These are phyloP conservation scores for Drosophila orosa DNA, from an alignment of 1,140 invertebrate species.

Conservation along the genomic window DNA sequence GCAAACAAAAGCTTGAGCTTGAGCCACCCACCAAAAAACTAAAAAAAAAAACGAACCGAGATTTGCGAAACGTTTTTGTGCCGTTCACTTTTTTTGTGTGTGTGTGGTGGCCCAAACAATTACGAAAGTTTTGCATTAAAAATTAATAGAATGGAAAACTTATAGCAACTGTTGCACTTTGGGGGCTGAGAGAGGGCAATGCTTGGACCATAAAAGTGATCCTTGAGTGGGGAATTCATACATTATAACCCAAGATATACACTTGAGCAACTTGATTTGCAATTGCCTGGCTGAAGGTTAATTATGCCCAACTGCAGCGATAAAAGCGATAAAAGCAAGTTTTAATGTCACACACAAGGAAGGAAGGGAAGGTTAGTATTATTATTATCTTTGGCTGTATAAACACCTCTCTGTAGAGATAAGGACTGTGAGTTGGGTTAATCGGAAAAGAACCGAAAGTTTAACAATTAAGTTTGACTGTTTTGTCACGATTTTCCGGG, in stretches of 20 bases:
- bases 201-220: constrained; percentile 17
- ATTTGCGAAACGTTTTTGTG: constrained; percentile 54
- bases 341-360: constrained; percentile 32
- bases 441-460: constrained; percentile 12
- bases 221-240: constrained; percentile 19
- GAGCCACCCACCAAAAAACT: constrained; percentile 43
- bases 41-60: too few relatives aligned
- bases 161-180: constrained; percentile 49
- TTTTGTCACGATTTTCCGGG: constrained; percentile 30
- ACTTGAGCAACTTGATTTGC: constrained; percentile 24
- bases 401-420: constrained; percentile 27
- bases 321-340: constrained; percentile 37
- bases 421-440: constrained; percentile 10
- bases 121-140: constrained; percentile 74
- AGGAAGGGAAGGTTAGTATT: constrained; percentile 25
- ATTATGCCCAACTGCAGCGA: constrained; percentile 28
- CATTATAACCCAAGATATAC: constrained; percentile 14
- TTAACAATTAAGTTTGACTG: constrained; percentile 15
- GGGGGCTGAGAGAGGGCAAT: constrained; percentile 29
- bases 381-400: constrained; percentile 7
- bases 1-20: constrained; percentile 33
- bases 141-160: constrained; percentile 67
- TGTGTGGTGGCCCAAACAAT: constrained; percentile 40
- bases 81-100: constrained; percentile 67
- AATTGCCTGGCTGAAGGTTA: constrained; percentile 33